Percentiles rank a stretch among this genome's conserved stretches.
These are phyloP conservation scores for Oryzaephilus surinamensis DNA, from an alignment of 1,140 invertebrate species.

Conservation along the genomic window DNA sequence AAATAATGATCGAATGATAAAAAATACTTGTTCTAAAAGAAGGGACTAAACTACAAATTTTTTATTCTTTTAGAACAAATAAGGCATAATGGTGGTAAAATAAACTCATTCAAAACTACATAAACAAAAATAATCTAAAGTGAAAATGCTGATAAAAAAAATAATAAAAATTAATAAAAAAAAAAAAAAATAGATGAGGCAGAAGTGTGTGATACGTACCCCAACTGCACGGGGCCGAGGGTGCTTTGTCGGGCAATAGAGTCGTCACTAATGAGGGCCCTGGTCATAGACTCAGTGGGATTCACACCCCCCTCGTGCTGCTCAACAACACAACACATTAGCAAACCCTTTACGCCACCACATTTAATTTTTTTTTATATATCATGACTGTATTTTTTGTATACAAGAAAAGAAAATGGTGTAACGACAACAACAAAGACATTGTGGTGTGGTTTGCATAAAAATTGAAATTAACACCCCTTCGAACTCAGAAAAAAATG, in stretches of 20 bases:
- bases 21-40: background rate
- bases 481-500: too few species aligned
- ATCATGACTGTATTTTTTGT: slow-evolving; percentile 8
- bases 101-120: background rate
- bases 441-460: too few species aligned
- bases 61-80: too few species aligned
- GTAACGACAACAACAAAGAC: too few species aligned
- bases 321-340: slow-evolving; percentile 52
- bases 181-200: background rate
- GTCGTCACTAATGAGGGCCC: slow-evolving; percentile 81
- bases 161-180: background rate
- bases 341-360: slow-evolving; percentile 27
- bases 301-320: slow-evolving; percentile 84
- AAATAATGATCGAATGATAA: background rate
- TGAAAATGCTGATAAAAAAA: background rate
- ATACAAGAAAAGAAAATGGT: too few species aligned
- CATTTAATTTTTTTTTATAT: slow-evolving; percentile 9
- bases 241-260: slow-evolving; percentile 66
- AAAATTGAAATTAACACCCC: too few species aligned
- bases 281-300: slow-evolving; percentile 84
- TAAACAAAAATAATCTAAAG: too few species aligned
- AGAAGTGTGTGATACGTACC: slow-evolving; percentile 60
- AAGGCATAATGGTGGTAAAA: too few species aligned
- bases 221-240: slow-evolving; percentile 77
- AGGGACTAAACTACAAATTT: too few species aligned